Evolutionary conservation across 2,113 vertebrate genomes (phyloP), one percentile per base, ranked within the genome.

Genomic region (Actenoides lindsayi): DNA sequence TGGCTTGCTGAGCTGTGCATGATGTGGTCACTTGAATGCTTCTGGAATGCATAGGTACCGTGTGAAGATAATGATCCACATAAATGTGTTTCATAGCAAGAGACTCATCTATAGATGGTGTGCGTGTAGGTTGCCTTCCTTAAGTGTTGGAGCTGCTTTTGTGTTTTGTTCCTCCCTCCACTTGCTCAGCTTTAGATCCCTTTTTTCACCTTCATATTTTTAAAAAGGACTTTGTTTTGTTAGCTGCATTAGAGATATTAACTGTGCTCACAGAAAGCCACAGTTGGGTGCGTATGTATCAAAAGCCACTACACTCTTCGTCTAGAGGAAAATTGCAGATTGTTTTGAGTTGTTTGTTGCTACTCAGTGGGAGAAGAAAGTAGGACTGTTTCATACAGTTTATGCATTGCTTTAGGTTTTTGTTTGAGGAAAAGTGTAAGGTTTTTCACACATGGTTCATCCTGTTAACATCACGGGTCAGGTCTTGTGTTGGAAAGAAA

Each of bases 11-110:
- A 96, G 94, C 85, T 13, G 2, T 60, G 41, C 35, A 48, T 74
- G 78, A 85, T 78, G 68, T 28, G 62, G 91, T 93, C 71, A 77
- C 89, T 92, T 81, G 64, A 95, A 78, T 78, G 79, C 73, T 89
- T 94, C 90, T 92, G 59, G 83, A 93, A 87, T 71, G 85, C 44
- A 41, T 79, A 78, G 85, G 80, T 93, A 75, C 88, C 73, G 4
- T 64, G n/a, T 94, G 77, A 95, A 95, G 91, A 93, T 95, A 95
- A 96, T 93, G 62, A 85, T 93, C 94, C 73, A 89, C 85, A 88
- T 87, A 89, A 93, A 91, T 83, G 56, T 73, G 44, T 70, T 97
- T 93, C 42, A 25, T 80, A 42, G 64, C 73, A 87, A 96, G 89
- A 94, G 68, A 16, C 62, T 89, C 82, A 48, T 91, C 89, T 93